phyloP scores from a whole-genome alignment of 2,888 invertebrate genomes.

The Calameuta filiformis region DNA sequence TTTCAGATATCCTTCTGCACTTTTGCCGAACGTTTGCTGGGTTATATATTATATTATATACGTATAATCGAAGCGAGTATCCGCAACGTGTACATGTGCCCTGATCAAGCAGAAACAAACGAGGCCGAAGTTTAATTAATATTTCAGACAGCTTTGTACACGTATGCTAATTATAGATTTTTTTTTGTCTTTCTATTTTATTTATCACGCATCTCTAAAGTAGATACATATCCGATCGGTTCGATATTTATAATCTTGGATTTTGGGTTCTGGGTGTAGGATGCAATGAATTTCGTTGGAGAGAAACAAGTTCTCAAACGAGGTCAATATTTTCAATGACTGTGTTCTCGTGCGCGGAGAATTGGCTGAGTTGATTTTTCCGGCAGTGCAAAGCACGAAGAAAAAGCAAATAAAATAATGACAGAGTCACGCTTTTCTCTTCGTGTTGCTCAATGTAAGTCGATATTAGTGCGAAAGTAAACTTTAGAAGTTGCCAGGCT shows the following conservation, averaged over 20 bases:
- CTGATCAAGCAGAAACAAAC: background rate
- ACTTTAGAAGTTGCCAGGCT: too few species aligned
- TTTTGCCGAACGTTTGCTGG: background rate
- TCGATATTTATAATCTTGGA: background rate
- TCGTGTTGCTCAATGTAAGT: too few species aligned
- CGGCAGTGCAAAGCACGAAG: too few species aligned
- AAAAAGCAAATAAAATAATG: too few species aligned
- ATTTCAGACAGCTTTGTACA: background rate
- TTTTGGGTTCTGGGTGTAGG: background rate
- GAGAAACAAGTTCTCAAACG: background rate
- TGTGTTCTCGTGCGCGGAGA: background rate
- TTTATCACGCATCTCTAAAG: background rate
- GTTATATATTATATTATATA: background rate
- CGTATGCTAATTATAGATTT: background rate
- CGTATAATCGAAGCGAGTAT: background rate
- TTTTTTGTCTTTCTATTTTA: background rate
- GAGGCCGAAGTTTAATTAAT: background rate
- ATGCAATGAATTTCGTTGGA: background rate
- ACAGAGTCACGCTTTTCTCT: too few species aligned
- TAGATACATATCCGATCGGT: background rate
- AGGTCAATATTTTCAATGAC: background rate
- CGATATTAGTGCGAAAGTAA: too few species aligned
- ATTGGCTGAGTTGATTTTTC: too few species aligned
- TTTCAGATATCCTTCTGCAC: background rate
- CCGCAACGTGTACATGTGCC: background rate